Conservation (phyloP, 2,797 vertebrate species). For the Nannoperca australis region DNA sequence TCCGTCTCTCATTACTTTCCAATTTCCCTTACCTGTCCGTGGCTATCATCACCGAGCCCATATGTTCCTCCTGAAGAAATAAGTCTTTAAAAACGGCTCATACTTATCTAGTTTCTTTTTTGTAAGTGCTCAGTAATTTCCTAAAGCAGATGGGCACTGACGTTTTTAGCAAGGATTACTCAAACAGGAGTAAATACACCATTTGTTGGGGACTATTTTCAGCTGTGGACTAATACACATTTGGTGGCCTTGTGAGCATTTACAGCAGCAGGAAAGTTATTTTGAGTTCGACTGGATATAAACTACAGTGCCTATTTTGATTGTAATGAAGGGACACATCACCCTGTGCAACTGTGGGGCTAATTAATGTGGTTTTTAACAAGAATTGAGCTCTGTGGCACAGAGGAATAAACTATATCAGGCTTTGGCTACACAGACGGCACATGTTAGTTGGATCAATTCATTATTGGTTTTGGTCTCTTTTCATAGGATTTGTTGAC, state of each 20-base stretch:
- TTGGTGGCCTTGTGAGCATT: constrained; percentile 20
- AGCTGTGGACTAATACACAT: constrained; percentile 12
- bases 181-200: background rate
- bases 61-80: background rate
- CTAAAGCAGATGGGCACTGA: background rate
- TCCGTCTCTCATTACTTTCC: background rate
- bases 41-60: background rate
- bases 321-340: background rate
- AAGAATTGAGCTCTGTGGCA: background rate
- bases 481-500: constrained; percentile 17
- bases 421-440: background rate
- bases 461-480: background rate
- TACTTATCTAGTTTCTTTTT: constrained; percentile 1
- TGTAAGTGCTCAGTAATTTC: background rate
- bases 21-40: background rate
- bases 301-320: constrained; percentile 9
- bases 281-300: constrained; percentile 29
- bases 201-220: constrained; percentile 30
- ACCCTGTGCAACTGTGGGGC: constrained; percentile 6
- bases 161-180: constrained; percentile 20
- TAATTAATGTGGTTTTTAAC: constrained; percentile 3
- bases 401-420: constrained; percentile 24
- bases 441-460: background rate
- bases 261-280: constrained; percentile 8
- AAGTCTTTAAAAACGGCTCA: constrained; percentile 3